Evolutionary conservation across 92 coral and sea anemone genomes (phyloP).

Genomic region (Virgularia gustaviana): DNA sequence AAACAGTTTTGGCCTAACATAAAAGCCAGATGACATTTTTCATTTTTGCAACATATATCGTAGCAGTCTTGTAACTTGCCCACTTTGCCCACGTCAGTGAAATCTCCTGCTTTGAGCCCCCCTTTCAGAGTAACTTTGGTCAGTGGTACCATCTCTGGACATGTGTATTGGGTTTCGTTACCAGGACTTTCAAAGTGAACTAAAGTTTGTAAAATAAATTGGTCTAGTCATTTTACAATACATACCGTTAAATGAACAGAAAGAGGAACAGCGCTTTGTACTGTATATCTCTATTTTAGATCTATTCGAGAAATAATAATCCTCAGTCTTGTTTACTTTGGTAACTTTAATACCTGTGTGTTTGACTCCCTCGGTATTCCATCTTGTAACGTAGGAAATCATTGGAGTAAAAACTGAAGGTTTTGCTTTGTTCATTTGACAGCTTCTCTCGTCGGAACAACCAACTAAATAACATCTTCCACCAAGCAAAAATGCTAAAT

Average conservation of each 20-base stretch:
- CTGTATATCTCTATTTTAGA: too few species aligned
- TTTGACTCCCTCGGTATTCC: slow-evolving; percentile 98
- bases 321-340: too few species aligned
- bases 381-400: slow-evolving; percentile 76
- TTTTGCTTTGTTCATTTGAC: slow-evolving; percentile 90
- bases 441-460: slow-evolving; percentile 88
- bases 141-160: slow-evolving; percentile 73
- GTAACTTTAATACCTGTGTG: slow-evolving; percentile 72
- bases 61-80: slow-evolving; percentile 92
- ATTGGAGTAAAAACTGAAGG: slow-evolving; percentile 87
- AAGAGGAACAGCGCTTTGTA: too few species aligned
- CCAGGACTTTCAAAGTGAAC: slow-evolving; percentile 71
- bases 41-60: slow-evolving; percentile 78
- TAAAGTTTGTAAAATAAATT: too few species aligned
- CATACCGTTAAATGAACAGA: too few species aligned
- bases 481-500: slow-evolving; percentile 78
- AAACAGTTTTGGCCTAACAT: slow-evolving; percentile 98
- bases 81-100: slow-evolving; percentile 96
- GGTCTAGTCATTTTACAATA: too few species aligned
- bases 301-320: too few species aligned
- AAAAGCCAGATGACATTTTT: slow-evolving; percentile 86
- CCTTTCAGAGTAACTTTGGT: slow-evolving; percentile 94
- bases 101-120: slow-evolving; percentile 95
- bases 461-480: slow-evolving; percentile 92
- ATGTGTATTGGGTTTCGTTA: slow-evolving; percentile 49